Conservation (phyloP, 2,113 vertebrate species). For the Hiodon alosoides region DNA sequence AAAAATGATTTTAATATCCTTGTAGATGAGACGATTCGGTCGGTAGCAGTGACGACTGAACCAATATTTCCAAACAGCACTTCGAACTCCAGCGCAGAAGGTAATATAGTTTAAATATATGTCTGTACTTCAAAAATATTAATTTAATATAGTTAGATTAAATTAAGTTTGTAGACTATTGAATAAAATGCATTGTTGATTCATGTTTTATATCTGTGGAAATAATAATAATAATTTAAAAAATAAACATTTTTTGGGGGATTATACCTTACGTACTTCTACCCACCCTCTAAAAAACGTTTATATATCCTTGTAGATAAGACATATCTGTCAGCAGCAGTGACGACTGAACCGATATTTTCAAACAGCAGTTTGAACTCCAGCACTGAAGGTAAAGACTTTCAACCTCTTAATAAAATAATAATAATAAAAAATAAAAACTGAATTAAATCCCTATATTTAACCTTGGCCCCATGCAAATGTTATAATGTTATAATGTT, state of each 20-base stretch:
- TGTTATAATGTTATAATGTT: background rate
- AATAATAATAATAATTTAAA: background rate
- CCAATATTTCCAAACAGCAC: conserved; percentile 24
- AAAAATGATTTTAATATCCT: background rate
- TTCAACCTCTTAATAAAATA: background rate
- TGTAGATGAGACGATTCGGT: conserved; percentile 19
- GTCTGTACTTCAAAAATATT: background rate
- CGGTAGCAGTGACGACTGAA: conserved; percentile 25
- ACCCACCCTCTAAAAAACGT: too few relatives aligned
- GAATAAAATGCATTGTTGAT: background rate
- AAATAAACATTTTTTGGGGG: background rate
- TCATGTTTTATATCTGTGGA: background rate
- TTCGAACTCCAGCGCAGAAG: background rate
- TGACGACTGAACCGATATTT: conserved; percentile 26
- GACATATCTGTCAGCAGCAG: conserved; percentile 1
- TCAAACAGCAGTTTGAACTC: conserved; percentile 23
- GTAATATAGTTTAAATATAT: background rate
- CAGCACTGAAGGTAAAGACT: conserved; percentile 10
- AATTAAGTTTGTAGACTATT: background rate
- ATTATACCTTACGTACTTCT: too few relatives aligned
- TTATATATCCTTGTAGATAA: conserved; percentile 24
- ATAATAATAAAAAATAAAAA: background rate
- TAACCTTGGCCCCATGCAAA: background rate
- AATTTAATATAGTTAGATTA: background rate
- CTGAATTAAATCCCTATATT: background rate